These are phyloP conservation scores for Gastrophryne carolinensis DNA, from an alignment of 2,797 vertebrate genomes.

Conservation along the genomic window DNA sequence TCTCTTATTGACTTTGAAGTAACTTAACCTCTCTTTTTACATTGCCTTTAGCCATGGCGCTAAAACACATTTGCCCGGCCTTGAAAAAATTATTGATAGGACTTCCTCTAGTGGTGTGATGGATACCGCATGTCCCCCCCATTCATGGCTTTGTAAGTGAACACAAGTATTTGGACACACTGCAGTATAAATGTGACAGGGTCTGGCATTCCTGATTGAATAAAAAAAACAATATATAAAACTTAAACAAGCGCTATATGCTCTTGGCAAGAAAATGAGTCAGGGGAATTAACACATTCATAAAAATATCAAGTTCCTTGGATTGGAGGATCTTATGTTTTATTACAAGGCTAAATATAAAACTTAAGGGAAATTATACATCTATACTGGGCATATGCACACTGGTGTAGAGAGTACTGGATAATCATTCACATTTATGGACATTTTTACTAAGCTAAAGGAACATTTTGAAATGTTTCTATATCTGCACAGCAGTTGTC, in stretches of 20 bases:
- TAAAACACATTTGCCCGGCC: conserved; percentile 11
- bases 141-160: conserved; percentile 3
- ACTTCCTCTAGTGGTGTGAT: neutral
- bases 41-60: conserved; percentile 28
- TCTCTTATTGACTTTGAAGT: conserved; percentile 30
- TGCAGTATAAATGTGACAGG: neutral
- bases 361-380: conserved; percentile 21
- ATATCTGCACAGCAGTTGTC: neutral
- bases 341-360: conserved; percentile 30
- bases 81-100: conserved; percentile 18
- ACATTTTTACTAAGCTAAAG: neutral
- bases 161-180: neutral
- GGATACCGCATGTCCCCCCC: neutral
- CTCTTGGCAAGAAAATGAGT: conserved; percentile 3
- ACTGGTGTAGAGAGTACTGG: neutral
- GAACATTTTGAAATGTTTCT: neutral
- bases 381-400: neutral
- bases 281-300: conserved; percentile 33
- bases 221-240: conserved; percentile 18
- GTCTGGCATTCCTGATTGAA: conserved; percentile 10
- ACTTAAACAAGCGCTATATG: conserved; percentile 17
- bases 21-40: conserved; percentile 18
- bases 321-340: conserved; percentile 13
- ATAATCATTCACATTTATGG: neutral
- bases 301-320: conserved; percentile 34